Evolutionary conservation across 2,888 invertebrate genomes (phyloP), one percentile per base, ranked within the genome.

Genomic region (Calameuta pallipes): DNA sequence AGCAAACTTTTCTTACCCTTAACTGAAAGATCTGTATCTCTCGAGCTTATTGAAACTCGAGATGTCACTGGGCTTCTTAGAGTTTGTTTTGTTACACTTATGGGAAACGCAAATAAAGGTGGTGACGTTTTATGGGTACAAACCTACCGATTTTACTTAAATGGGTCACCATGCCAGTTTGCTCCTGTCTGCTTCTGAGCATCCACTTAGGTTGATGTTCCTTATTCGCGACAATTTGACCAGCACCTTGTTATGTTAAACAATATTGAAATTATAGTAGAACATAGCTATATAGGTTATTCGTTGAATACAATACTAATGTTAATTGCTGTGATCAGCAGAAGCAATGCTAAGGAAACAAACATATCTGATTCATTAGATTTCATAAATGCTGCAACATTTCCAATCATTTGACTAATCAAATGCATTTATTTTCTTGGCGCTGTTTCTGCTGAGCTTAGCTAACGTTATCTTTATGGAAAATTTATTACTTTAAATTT

Each of bases 101-200:
- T 77, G 81, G 78, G 79, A 83, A 86, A 81, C 34, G 80, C 77
- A 82, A 85, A 84, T 83, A 82, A 82, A 75, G 73, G 73, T 12
- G 74, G 69, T n/a, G 75, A 76, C 74, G 79, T 80, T 81, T 82
- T 82, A 79, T 79, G 80, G 31, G 71, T 31, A 13, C 71, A 34
- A 13, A 34, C 71, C 71, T 31, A 34, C 71, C 81, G 80, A 87
- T 86, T 85, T 87, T 83, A 82, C 80, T 79, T 77, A 87, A 88
- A 85, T 83, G 78, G 83, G 77, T 83, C 81, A 81, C 15, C 73
- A 69, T 77, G 76, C 75, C 56, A 56, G 56, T 23, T 23, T 56
- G 56, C 56, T 56, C 56, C 56, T 56, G 56, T 56, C 56, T 56
- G 56, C 56, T 56, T 56, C 56, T 3, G 9, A 56, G 23, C 56